Percentiles rank a stretch among this genome's conserved stretches.
Evolutionary conservation across 2,888 invertebrate genomes (phyloP).

Genomic region (Herminia tarsipennalis): DNA sequence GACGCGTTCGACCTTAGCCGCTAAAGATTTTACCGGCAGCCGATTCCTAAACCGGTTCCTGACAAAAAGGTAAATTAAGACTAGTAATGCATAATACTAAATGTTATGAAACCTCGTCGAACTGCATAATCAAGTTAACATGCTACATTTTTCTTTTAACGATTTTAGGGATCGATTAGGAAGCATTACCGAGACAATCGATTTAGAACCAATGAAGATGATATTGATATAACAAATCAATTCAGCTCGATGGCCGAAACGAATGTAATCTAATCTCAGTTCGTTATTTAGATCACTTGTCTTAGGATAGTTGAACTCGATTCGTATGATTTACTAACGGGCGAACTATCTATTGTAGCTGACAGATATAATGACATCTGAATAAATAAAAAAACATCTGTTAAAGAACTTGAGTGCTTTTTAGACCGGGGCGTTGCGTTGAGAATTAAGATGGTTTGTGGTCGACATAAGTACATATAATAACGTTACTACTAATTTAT

Average conservation of each 20-base stretch:
- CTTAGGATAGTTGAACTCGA: constrained; percentile 33
- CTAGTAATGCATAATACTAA: too few species aligned
- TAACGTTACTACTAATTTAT: too few species aligned
- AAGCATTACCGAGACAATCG: constrained; percentile 31
- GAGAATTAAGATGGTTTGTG: constrained; percentile 10
- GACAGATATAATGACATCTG: constrained; percentile 39
- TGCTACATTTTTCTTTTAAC: constrained; percentile 19
- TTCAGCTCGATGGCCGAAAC: constrained; percentile 22
- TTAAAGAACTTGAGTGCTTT: constrained; percentile 30
- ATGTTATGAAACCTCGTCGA: too few species aligned
- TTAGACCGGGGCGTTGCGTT: background rate
- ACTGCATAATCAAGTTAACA: constrained; percentile 6
- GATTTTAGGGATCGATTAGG: constrained; percentile 29
- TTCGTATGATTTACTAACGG: constrained; percentile 37
- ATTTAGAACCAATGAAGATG: constrained; percentile 20
- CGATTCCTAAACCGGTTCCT: constrained; percentile 1
- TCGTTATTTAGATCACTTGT: constrained; percentile 35
- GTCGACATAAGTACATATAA: too few species aligned
- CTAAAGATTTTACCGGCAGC: constrained; percentile 12
- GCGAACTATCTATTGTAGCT: constrained; percentile 18
- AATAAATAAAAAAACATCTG: constrained; percentile 40
- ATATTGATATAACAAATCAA: constrained; percentile 33
- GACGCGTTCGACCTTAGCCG: constrained; percentile 21
- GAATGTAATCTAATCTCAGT: constrained; percentile 36
- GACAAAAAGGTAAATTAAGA: too few species aligned